Base-by-base conservation (phyloP, 2,888 invertebrate genomes). In the Stenolophus ochropezus region DNA sequence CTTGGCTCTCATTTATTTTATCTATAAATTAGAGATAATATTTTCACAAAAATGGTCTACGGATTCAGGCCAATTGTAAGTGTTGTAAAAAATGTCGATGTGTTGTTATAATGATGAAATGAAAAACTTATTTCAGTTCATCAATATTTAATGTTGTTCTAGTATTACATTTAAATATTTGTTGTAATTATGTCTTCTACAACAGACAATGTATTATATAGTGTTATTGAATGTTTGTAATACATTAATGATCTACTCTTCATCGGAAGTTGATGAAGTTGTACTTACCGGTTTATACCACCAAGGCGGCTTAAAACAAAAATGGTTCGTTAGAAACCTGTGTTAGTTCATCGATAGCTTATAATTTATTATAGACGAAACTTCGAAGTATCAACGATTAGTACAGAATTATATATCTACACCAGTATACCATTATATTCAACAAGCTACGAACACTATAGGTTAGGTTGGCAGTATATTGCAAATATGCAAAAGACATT, bases 241-340 rank as follows among this genome's bases (percentile, higher is more conserved):
- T 61, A 61, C 23, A 61, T 21, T 56, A 20, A 23, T 23, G 16
- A 27, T 51, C 18, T 74, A 73, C 5, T 74, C 51, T 74, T 69
- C 65, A 27, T 65, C 65, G 18, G 16, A 14, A 18, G 56, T 18
- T 18, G 65, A 69, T 27, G 20, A 69, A 14, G 65, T 69, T 33
- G 87, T 92, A 95, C 96, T 96, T 92, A 96, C 96, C 89, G 96
- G 96, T 89, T 95, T 95, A 90, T 96, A 96, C 96, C 96, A 96
- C 96, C 96, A 96, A 87, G 95, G 93, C 88, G 96, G 96, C 96
- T 96, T 89, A 76, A 83, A 83, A 83, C 82, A 83, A 83, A 83
- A 82, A 61, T 61, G 23, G 11, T 14, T 25, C n/a, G 23, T 61
- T 23, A 61, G 61, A 61, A 61, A 61, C 21, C 56, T 21, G 18